Base-by-base conservation (phyloP, 1,140 invertebrate species). In the Macrotrachela quadricornifera region DNA sequence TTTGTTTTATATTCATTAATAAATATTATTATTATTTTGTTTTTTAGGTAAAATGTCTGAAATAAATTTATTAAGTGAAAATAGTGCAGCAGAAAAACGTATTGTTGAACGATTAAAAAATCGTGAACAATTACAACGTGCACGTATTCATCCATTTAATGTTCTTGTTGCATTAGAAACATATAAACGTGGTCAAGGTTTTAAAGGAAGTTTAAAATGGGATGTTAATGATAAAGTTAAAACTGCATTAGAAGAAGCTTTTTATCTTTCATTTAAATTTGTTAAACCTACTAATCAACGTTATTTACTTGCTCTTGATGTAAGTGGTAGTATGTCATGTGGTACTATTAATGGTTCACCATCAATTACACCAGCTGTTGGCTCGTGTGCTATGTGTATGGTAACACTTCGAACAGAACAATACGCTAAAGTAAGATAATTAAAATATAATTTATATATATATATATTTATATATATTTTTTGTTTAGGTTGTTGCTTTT, bases 301-400 rank as follows among this genome's bases (percentile, higher is more conserved):
- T 18, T 77, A 73, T 57, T 62, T 78, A 51, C 59, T 79, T 17
- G 73, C 73, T 17, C 67, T 78, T 13, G 74, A 77, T 54, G 70
- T 75, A 43, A 69, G 70, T 30, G 63, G 71, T 57, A 57, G 62
- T 48, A 67, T 69, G 61, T 51, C 64, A 44, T 64, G 62, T 36
- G 62, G 49, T 41, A 59, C 57, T 53, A 69, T 68, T 55, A 74
- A 64, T 62, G 70, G 63, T 47, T 68, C 63, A 44, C 69, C 64
- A 47, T 70, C 67, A 44, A 55, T 77, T 11, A 69, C 64, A 8
- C 67, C 71, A 13, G 58, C 67, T 1, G 71, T 76, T 57, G 74
- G 73, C 12, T 70, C 72, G 37, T 67, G 69, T 47, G 59, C 71
- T 16, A 62, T 75, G 56, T 67, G 70, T 14, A 63, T 72, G 55